Evolutionary conservation across 2,888 invertebrate species (phyloP), one percentile per base, ranked within the genome.

Genomic region (Linnaemya vulpina): DNA sequence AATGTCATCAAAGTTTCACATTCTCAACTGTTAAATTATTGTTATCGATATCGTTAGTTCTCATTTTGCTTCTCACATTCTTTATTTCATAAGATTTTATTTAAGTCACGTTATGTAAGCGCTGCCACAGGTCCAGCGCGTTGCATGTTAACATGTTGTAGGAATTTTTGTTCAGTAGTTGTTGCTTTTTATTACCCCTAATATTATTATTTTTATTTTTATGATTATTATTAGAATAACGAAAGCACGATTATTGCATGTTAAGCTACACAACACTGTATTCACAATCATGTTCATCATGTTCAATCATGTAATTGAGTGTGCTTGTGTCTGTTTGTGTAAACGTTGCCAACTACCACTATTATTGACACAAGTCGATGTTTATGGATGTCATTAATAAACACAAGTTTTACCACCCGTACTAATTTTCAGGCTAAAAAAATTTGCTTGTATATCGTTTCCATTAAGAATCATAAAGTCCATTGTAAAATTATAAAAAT

Each of bases 91-190:
- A 30, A 30, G 30, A 3, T 30, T 76, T 22, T 0, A 67, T 58
- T 38, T 73, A 79, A 65, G 58, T 20, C 3, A 1, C 4, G 10
- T 3, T 11, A 1, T 73, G 15, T 67, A 53, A 38, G 3, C 13
- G 40, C 1, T 3, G n/a, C 22, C n/a, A n/a, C 43, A 17, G n/a
- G 38, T 55, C 30, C 11, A 60, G 60, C n/a, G 7, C 13, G 78
- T 85, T 74, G 77, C 84, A 74, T 81, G 84, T 75, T 75, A 81
- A 81, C 84, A 81, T 81, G 43, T 58, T 81, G 68, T 81, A 74
- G 51, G 77, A 55, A 70, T 60, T 55, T 55, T 75, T 58, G 58
- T 70, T 79, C 62, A 43, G 53, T 53, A 60, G 65, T 58, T 65
- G 35, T 76, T 63, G 9, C 25, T 83, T 51, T 46, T 74, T 78